Base-by-base conservation (phyloP, 2,797 vertebrate genomes). In the Heterohyrax brucei region DNA sequence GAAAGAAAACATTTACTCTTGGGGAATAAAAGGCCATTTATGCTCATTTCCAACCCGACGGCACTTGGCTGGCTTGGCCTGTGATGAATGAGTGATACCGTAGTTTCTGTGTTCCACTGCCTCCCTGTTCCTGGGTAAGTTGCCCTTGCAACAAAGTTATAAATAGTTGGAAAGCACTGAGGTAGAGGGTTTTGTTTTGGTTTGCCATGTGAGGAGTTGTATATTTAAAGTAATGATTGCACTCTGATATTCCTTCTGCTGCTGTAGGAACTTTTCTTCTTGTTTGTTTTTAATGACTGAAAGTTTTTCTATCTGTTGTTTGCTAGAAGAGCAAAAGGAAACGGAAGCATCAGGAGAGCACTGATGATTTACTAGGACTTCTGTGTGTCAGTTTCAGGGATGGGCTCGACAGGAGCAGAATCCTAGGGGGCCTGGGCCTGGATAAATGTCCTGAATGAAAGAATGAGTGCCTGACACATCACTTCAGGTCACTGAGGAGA, bases 361-460 rank as follows among this genome's bases (percentile, higher is more conserved):
- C 4, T 2, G 39, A 7, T 1, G 6, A 26, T 14, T n/a, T 30
- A 3, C 26, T 8, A 3, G 5, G 18, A 21, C 10, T 50, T 56
- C 4, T 19, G 62, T 2, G 16, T 16, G 19, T 39, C 64, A 16
- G 26, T 50, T 64, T 48, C 48, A 7, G 2, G 1, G 48, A n/a
- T 78, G 53, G n/a, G 76, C 19, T 4, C 3, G 14, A 73, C 10
- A 39, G 70, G 16, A 73, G 44, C 70, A 1, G 70, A 73, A n/a
- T 21, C 33, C 7, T n/a, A 66, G n/a, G 13, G 21, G 13, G 21
- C 21, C 21, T 44, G 24, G n/a, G 7, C 26, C 48, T 22, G 18
- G 21, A 7, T 16, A 28, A 50, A 28, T 24, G 44, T 70, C 46
- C 14, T 22, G 16, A 70, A 48, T 28, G 24, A 50, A 48, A 7